Conservation (phyloP, 2,888 invertebrate species). For the Lithosia quadra region DNA sequence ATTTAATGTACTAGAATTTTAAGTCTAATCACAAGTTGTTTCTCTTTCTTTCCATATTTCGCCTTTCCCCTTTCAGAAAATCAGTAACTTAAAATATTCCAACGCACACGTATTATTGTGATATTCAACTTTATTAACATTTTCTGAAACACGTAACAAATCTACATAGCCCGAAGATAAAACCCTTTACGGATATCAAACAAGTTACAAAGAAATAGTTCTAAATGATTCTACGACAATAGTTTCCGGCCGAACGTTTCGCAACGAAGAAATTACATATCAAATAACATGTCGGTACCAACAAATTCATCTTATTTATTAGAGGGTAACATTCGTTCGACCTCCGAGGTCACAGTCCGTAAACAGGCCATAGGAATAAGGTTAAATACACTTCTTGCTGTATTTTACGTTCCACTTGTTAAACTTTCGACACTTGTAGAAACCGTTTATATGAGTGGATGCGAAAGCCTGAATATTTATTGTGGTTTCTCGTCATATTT, state of each 20-base stretch:
- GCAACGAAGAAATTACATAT: conserved; percentile 45
- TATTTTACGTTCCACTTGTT: conserved; percentile 20
- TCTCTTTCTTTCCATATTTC: no score
- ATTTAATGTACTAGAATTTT: no score
- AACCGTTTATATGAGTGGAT: conserved; percentile 27
- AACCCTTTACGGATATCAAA: conserved; percentile 25
- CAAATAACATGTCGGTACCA: conserved; percentile 50
- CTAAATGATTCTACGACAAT: conserved; percentile 32
- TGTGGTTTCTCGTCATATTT: neutral
- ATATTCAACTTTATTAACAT: conserved; percentile 2
- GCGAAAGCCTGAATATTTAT: conserved; percentile 34
- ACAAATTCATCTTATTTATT: conserved; percentile 54
- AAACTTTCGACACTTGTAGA: conserved; percentile 17
- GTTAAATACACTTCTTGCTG: conserved; percentile 34
- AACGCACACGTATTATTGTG: neutral
- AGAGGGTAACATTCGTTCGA: conserved; percentile 20
- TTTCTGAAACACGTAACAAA: conserved; percentile 9
- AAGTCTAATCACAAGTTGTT: no score
- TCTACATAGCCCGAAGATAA: conserved; percentile 18
- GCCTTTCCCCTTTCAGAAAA: neutral
- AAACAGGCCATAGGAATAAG: conserved; percentile 41
- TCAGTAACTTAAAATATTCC: neutral
- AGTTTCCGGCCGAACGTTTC: conserved; percentile 42
- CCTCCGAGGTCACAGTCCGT: conserved; percentile 29
- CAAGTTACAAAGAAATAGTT: conserved; percentile 40